Percentiles rank a stretch among this genome's conserved stretches.
Evolutionary conservation across 2,113 vertebrate species (phyloP).

Genomic region (Gymnorhina tibicen): DNA sequence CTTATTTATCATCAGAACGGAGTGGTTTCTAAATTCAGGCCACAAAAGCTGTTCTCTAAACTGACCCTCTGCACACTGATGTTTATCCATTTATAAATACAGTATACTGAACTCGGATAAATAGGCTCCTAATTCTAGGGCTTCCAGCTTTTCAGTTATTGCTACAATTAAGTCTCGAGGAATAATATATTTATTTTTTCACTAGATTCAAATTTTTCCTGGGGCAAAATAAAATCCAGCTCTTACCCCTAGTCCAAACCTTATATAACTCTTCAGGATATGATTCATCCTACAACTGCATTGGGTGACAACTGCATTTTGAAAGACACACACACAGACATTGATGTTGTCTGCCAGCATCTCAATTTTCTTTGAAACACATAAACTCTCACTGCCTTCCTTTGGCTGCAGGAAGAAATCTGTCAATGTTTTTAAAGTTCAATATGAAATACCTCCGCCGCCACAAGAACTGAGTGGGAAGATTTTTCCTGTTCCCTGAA

Average conservation of each 20-base stretch:
- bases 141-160: background rate
- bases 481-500: constrained; percentile 34
- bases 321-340: background rate
- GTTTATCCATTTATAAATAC: background rate
- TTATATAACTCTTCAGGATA: background rate
- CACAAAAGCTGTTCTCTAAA: background rate
- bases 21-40: background rate
- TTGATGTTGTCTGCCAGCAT: constrained; percentile 37
- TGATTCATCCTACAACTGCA: background rate
- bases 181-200: background rate
- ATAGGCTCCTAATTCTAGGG: background rate
- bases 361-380: background rate
- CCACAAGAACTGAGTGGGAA: constrained; percentile 32
- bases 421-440: constrained; percentile 35
- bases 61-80: background rate
- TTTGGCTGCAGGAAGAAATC: constrained; percentile 22
- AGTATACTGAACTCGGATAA: background rate
- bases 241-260: background rate
- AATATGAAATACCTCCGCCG: background rate
- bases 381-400: background rate
- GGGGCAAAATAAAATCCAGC: background rate
- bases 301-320: background rate
- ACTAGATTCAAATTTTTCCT: background rate
- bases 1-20: background rate
- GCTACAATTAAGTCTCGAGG: background rate